Conservation (phyloP, 2,113 vertebrate genomes). For the Leptobrachium ailaonicum region DNA sequence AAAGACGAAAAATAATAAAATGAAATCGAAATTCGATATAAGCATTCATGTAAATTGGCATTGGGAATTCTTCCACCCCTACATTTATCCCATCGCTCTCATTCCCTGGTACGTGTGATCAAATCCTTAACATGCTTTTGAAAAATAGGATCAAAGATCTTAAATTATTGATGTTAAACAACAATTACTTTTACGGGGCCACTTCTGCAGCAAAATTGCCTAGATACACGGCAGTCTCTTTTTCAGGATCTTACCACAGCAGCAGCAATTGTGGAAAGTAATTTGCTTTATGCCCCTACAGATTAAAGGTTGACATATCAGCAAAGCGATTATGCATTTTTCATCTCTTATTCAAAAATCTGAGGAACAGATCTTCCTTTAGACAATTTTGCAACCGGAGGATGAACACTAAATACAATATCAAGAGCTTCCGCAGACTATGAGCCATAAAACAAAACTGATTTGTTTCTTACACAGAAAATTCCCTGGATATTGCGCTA, state of each 20-base stretch:
- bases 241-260: constrained; percentile 18
- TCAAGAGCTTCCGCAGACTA: constrained; percentile 34
- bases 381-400: constrained; percentile 32
- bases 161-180: constrained; percentile 14
- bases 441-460: constrained; percentile 34
- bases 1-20: too few species aligned
- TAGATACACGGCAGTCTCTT: constrained; percentile 2
- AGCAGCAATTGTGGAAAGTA: constrained; percentile 31
- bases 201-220: constrained; percentile 27
- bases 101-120: too few species aligned
- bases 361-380: constrained; percentile 27
- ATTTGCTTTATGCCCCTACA: constrained; percentile 45
- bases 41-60: too few species aligned
- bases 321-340: constrained; percentile 38
- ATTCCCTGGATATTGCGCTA: constrained; percentile 42
- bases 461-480: constrained; percentile 34
- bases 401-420: constrained; percentile 27
- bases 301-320: constrained; percentile 40
- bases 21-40: too few species aligned
- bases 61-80: too few species aligned
- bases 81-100: too few species aligned
- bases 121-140: too few species aligned
- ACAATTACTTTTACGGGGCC: constrained; percentile 18
- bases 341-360: constrained; percentile 37
- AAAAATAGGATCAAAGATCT: constrained; percentile 34